Percentiles rank a stretch among this genome's conserved stretches.
Evolutionary conservation across 2,888 invertebrate genomes (phyloP).

Genomic region (Folsomia candida): DNA sequence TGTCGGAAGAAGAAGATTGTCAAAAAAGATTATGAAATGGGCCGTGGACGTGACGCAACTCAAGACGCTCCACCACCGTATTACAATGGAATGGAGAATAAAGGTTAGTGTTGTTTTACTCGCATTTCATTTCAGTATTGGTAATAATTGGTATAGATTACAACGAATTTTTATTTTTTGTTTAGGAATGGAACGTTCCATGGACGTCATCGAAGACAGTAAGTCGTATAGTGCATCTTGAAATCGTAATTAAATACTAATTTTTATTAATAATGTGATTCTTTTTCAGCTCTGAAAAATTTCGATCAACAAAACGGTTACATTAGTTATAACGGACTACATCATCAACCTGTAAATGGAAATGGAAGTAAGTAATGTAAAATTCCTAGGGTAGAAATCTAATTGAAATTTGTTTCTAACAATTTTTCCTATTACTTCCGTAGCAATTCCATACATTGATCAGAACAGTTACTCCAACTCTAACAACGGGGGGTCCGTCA

Average conservation of each 20-base stretch:
- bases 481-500: slow-evolving; percentile 91
- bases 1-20: slow-evolving; percentile 79
- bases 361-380: slow-evolving; percentile 77
- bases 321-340: slow-evolving; percentile 71
- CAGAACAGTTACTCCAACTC: slow-evolving; percentile 84
- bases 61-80: slow-evolving; percentile 87
- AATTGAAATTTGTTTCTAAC: no score
- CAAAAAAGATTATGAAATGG: slow-evolving; percentile 89
- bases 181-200: slow-evolving; percentile 81
- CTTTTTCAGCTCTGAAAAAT: slow-evolving; percentile 72
- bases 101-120: no score
- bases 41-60: slow-evolving; percentile 62
- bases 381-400: not conserved
- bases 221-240: no score
- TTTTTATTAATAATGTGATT: no score
- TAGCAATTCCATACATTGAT: slow-evolving; percentile 64
- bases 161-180: no score
- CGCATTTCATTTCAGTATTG: no score
- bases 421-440: no score
- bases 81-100: slow-evolving; percentile 86
- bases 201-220: slow-evolving; percentile 80
- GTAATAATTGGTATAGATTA: no score
- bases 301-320: slow-evolving; percentile 72
- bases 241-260: no score
- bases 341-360: slow-evolving; percentile 56